phyloP scores from a whole-genome alignment of 2,888 invertebrate species.

The Limnephilus lunatus region DNA sequence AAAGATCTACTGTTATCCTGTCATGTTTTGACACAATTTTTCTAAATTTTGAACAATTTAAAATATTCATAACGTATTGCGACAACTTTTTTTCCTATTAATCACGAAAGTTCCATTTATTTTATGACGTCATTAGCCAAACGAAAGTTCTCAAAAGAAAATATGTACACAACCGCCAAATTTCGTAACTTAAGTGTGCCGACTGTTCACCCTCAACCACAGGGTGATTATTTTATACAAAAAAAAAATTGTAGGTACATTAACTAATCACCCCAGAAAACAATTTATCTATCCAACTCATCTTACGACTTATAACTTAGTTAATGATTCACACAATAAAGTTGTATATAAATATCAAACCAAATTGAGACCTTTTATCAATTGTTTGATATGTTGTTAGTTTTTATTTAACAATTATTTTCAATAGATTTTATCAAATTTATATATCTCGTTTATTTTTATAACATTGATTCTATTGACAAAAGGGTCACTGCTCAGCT shows the following conservation, averaged over 20 bases:
- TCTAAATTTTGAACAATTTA: not conserved
- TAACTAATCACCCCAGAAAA: not conserved
- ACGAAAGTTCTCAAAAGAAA: not conserved
- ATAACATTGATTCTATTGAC: too few species aligned
- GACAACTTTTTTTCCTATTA: not conserved
- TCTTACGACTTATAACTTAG: not conserved
- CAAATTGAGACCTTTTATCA: too few species aligned
- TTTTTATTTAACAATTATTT: too few species aligned
- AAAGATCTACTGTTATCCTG: not conserved
- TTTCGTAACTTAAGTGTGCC: not conserved
- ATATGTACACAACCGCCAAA: not conserved
- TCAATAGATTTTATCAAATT: too few species aligned
- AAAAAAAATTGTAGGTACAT: not conserved
- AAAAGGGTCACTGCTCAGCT: too few species aligned
- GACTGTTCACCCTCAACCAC: not conserved
- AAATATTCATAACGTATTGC: not conserved
- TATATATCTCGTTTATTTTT: too few species aligned
- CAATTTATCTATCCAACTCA: not conserved
- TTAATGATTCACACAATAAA: not conserved
- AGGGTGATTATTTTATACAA: not conserved
- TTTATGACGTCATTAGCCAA: not conserved
- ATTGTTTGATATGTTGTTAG: too few species aligned
- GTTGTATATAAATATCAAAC: not conserved
- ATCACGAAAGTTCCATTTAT: not conserved
- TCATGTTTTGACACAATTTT: not conserved